Evolutionary conservation across 2,797 vertebrate species (phyloP).

Genomic region (Poecile montanus): DNA sequence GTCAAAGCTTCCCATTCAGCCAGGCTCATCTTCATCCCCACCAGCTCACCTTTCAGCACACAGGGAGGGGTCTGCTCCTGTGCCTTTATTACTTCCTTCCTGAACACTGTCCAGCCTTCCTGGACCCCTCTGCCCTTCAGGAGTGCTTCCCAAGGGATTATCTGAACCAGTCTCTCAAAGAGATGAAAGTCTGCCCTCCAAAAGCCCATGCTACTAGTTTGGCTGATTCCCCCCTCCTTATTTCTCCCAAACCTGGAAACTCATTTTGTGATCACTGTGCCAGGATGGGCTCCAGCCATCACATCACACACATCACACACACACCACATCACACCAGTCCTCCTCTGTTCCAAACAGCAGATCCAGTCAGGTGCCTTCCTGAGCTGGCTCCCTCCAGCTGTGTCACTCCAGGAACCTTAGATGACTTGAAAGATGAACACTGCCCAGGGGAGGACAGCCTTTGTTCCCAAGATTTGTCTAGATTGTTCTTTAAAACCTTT

Average conservation of each 20-base stretch:
- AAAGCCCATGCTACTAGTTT: neutral
- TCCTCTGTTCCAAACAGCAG: neutral
- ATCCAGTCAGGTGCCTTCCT: neutral
- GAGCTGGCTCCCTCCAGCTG: neutral
- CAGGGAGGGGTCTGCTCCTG: neutral
- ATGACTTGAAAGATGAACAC: neutral
- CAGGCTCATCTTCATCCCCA: neutral
- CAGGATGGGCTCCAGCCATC: neutral
- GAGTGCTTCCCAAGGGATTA: neutral
- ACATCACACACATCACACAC: neutral
- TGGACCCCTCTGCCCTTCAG: neutral
- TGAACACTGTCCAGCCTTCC: neutral
- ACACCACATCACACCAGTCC: neutral
- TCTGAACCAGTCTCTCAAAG: neutral
- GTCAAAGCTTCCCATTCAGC: neutral
- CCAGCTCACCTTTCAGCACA: neutral
- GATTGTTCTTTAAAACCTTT: neutral
- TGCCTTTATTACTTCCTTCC: neutral
- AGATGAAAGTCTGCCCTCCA: neutral
- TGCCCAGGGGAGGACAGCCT: neutral
- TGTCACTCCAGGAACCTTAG: neutral
- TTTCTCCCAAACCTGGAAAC: neutral
- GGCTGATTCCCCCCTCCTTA: neutral
- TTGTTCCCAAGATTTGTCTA: neutral
- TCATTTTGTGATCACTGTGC: neutral